Evolutionary conservation across 2,888 invertebrate genomes (phyloP), one percentile per base, ranked within the genome.

Genomic region (Drosophila siamana): DNA sequence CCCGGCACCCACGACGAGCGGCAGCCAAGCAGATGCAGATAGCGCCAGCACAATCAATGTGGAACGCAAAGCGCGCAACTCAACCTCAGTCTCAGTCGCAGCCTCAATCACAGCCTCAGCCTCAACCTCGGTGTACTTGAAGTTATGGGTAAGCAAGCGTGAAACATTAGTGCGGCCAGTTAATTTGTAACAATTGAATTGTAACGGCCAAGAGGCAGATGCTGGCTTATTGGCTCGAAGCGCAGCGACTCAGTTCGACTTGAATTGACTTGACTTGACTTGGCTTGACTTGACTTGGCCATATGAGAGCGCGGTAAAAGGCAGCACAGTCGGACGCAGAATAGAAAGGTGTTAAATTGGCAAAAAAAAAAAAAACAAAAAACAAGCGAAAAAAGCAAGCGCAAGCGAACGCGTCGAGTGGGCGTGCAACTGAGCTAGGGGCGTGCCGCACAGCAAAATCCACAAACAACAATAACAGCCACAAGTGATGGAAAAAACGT

Each of bases 301-400:
- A 74, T 64, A 60, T 69, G 63, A 43, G 63, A 56, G 62, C 40
- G 51, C 40, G 51, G 85, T 78, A 83, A 87, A 81, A 82, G 82
- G 69, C 65, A 56, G 50, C 62, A 44, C 54, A 47, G 54, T 9
- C 13, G 63, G 59, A 62, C 60, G 63, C 72, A 75, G 78, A 86
- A 89, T 86, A 85, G 86, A 86, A 86, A 86, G 86, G 89, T 86
- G 86, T 87, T 81, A 86, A 88, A 78, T 86, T 88, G 80, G 88
- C 86, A 63, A 68, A 60, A 36, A 13, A 46, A 16, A 36, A 19
- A 74, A 36, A 50, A 38, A 33, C 33, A n/a, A 33, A 4, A 33
- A 26, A 26, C 26, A 26, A 26, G 26, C 1, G 26, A 26, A 26
- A 64, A 40, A 47, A 60, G 54, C 26, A 47, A 60, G 54, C 26